phyloP scores from a whole-genome alignment of 53 echinoderm and acorn worm species.

The Zoroaster sp. region DNA sequence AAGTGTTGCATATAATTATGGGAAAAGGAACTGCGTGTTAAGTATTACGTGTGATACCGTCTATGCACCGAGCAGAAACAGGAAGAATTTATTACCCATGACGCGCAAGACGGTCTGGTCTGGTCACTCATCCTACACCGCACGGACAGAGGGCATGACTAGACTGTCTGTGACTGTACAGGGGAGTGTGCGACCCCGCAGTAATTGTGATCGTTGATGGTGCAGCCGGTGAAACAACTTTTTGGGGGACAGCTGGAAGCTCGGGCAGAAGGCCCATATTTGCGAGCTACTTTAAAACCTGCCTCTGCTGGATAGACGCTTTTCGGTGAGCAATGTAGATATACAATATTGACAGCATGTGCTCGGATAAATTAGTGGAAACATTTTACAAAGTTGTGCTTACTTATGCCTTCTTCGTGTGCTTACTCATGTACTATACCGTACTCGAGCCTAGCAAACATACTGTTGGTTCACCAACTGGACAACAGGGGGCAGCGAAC shows the following conservation, averaged over 20 bases:
- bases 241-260: too few species aligned
- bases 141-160: background rate
- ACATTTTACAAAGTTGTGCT: slow-evolving; percentile 20
- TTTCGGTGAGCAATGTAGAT: too few species aligned
- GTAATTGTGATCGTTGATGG: too few species aligned
- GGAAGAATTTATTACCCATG: background rate
- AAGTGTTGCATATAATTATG: too few species aligned
- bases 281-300: too few species aligned
- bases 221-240: too few species aligned
- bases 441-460: background rate
- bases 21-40: too few species aligned
- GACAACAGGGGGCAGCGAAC: too few species aligned
- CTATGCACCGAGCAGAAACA: background rate
- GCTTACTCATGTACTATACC: background rate
- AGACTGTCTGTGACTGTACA: background rate
- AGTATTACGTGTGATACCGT: too few species aligned
- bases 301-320: too few species aligned
- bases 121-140: background rate
- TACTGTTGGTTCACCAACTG: background rate
- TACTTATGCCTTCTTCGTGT: background rate
- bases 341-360: too few species aligned
- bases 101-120: background rate
- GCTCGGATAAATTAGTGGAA: background rate
- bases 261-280: background rate
- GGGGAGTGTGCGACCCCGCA: too few species aligned